Conservation (phyloP, 1,140 invertebrate species). For the Grapholita molesta region DNA sequence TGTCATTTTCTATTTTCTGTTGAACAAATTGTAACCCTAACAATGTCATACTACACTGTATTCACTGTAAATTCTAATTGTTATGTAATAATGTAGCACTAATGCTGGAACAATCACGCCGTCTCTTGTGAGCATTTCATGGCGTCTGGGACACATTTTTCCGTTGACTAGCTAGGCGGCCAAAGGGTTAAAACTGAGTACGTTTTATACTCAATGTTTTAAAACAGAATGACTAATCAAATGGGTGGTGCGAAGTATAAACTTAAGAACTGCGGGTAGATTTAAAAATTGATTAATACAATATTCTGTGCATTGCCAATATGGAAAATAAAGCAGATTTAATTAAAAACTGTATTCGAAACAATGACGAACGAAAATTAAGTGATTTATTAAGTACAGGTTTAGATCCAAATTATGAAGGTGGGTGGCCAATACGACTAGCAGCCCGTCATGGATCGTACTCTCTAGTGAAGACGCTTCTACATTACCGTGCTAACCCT, state of each 20-base stretch:
- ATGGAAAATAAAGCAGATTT: conserved; percentile 48
- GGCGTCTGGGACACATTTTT: too few species aligned
- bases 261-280: background rate
- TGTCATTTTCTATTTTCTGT: too few species aligned
- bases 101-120: too few species aligned
- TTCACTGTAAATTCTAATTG: too few species aligned
- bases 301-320: background rate
- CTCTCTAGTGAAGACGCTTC: conserved; percentile 50
- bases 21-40: too few species aligned
- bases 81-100: too few species aligned
- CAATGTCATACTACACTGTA: too few species aligned
- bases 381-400: conserved; percentile 48
- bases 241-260: background rate
- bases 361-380: conserved; percentile 44
- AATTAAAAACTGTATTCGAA: conserved; percentile 49
- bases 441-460: conserved; percentile 55
- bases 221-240: background rate
- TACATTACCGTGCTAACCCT: conserved; percentile 62
- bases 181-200: too few species aligned
- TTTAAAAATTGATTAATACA: background rate
- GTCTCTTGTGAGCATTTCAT: too few species aligned
- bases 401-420: conserved; percentile 61
- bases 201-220: background rate
- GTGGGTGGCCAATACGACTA: conserved; percentile 62
- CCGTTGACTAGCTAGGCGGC: too few species aligned